Conservation (phyloP, 2,113 vertebrate species). For the Cercopithecus mona region DNA sequence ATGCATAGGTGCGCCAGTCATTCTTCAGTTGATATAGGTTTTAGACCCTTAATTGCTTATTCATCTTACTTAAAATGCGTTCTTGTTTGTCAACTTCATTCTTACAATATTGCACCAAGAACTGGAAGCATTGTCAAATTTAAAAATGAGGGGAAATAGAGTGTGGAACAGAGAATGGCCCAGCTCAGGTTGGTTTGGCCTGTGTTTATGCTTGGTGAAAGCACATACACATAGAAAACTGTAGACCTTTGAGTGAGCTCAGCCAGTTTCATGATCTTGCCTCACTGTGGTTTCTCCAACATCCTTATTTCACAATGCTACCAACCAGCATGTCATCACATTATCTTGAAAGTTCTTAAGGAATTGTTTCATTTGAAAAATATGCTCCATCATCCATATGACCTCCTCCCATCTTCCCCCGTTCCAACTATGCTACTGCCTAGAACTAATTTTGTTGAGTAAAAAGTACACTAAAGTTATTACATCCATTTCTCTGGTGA, state of each 20-base stretch:
- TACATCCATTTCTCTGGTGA: background rate
- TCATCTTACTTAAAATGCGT: background rate
- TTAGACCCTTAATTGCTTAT: background rate
- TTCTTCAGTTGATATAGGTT: background rate
- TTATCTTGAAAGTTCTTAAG: background rate
- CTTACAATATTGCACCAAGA: background rate
- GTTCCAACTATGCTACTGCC: background rate
- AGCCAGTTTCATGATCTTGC: background rate
- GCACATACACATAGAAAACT: background rate
- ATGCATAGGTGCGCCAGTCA: background rate
- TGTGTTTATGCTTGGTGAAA: background rate
- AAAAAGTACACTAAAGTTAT: background rate
- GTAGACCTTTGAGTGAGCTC: background rate
- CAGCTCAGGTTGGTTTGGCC: background rate
- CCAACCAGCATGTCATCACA: background rate
- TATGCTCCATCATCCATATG: background rate
- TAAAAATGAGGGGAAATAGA: background rate
- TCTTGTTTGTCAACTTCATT: background rate
- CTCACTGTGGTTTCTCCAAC: background rate
- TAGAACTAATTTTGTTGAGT: background rate
- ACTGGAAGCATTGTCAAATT: background rate
- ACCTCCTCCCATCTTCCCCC: background rate
- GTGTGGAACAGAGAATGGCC: background rate
- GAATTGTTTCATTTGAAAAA: background rate
- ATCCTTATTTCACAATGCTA: background rate